These are phyloP conservation scores for Sylvicapra grimmia DNA, from an alignment of 2,113 vertebrate species.

Conservation along the genomic window DNA sequence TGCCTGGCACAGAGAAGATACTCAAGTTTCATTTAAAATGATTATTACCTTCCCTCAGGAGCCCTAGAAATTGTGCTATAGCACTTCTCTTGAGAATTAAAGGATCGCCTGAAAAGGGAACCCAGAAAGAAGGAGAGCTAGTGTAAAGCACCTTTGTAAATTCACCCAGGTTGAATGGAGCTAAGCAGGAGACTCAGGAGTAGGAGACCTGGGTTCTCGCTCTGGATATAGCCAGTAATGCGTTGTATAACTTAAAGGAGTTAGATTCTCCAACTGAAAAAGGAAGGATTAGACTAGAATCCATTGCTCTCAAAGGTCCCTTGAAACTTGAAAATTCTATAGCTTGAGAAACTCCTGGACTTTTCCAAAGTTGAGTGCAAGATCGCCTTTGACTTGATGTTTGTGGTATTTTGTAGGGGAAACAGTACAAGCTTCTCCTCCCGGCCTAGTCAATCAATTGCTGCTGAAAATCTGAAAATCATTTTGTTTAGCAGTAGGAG, in stretches of 20 bases:
- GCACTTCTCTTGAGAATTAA: background rate
- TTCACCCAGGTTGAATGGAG: background rate
- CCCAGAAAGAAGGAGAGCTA: background rate
- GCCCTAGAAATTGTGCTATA: background rate
- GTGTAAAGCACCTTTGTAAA: background rate
- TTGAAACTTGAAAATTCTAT: background rate
- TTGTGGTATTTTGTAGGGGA: background rate
- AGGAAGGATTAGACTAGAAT: background rate
- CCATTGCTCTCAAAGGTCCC: background rate
- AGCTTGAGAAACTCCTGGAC: background rate
- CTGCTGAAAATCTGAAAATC: background rate
- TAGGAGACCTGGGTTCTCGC: background rate
- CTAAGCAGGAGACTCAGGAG: too few relatives aligned
- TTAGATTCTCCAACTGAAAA: background rate
- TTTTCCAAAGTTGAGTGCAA: background rate
- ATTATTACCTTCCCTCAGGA: background rate
- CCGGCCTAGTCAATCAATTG: background rate
- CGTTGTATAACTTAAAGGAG: background rate
- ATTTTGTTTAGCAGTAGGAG: background rate
- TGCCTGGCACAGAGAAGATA: background rate
- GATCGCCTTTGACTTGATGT: background rate
- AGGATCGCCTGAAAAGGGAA: background rate
- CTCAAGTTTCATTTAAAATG: background rate
- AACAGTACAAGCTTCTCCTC: background rate
- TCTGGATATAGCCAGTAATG: background rate